Percentiles rank a stretch among this genome's conserved stretches.
phyloP scores from a whole-genome alignment of 2,113 vertebrate genomes.

The Rallus limicola region DNA sequence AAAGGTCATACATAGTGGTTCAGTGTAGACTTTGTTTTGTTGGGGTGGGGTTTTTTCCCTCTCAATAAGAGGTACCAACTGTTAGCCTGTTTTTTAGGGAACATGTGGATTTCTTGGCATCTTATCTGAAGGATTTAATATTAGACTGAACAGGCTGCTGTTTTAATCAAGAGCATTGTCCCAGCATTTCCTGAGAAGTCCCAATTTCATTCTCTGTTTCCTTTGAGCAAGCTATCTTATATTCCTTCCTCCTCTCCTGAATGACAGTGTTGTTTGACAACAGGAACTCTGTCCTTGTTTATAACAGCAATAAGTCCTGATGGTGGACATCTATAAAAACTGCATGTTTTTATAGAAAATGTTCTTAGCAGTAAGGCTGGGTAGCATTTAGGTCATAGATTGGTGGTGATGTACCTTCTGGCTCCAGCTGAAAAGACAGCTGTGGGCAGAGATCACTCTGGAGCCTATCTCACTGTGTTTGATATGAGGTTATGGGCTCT shows the following conservation, averaged over 20 bases:
- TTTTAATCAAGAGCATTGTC: not conserved
- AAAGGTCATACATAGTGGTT: not conserved
- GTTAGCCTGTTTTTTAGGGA: not conserved
- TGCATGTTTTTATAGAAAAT: not conserved
- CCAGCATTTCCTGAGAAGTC: not conserved
- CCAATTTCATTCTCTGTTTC: not conserved
- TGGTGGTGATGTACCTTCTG: not conserved
- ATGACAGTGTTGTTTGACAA: not conserved
- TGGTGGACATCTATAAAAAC: not conserved
- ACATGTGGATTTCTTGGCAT: not conserved
- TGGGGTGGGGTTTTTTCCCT: not conserved
- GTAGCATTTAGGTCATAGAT: not conserved
- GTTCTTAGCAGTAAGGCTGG: not conserved
- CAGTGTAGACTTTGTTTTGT: not conserved
- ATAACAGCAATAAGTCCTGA: not conserved
- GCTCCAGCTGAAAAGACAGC: not conserved
- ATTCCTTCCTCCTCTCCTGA: not conserved
- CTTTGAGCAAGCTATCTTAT: fast-evolving
- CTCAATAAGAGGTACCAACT: not conserved
- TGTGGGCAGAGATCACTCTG: not conserved
- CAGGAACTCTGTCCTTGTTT: not conserved
- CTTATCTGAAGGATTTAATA: not conserved
- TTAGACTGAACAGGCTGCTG: not conserved
- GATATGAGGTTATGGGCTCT: not conserved
- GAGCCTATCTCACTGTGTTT: not conserved